Base-by-base conservation (phyloP, 2,797 vertebrate species). In the Sarcoramphus papa region DNA sequence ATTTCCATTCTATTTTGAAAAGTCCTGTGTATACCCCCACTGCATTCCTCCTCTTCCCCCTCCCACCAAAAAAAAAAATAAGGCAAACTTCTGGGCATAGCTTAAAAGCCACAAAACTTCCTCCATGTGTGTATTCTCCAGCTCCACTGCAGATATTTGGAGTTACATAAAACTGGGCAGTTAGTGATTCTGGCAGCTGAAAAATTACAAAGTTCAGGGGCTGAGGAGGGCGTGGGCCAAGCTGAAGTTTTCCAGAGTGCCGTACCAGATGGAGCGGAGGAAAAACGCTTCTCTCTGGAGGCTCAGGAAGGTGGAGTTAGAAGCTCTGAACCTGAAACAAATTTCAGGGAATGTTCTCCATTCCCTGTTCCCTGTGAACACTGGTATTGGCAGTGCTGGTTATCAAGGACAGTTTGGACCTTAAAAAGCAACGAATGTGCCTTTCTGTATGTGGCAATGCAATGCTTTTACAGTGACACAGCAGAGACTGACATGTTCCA, bases 151-250 rank as follows among this genome's bases (percentile, higher is more conserved):
- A 92, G 91, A 95, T 95, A 95, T 86, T 92, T 94, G 96, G 90
- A 98, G 88, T 97, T 95, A 96, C 65, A 91, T 93, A 95, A 98
- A 96, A 92, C 95, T 91, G 37, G 47, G 85, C 91, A 96, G 94
- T 74, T 88, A 90, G 96, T 40, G 84, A 97, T 95, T 93, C 93
- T 97, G 96, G 95, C 96, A 95, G 97, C 56, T 80, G 91, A 96
- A 97, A 97, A 97, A 95, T 92, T 70, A 90, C 88, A 88, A 96
- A 97, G 92, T 96, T 98, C 97, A 97, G 94, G 89, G 93, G 59
- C 90, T 31, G 70, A 87, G 85, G 88, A 96, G 35, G 53, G 88
- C 0, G 81, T 59, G 79, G 95, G 95, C 96, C 93, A 87, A 81
- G 20, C 81, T 97, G 94, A 94, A 97, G 91, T 95, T 97, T 95